Percentiles rank a stretch among this genome's conserved stretches.
phyloP scores from a whole-genome alignment of 2,888 invertebrate species.

The Calliopum simillimum region DNA sequence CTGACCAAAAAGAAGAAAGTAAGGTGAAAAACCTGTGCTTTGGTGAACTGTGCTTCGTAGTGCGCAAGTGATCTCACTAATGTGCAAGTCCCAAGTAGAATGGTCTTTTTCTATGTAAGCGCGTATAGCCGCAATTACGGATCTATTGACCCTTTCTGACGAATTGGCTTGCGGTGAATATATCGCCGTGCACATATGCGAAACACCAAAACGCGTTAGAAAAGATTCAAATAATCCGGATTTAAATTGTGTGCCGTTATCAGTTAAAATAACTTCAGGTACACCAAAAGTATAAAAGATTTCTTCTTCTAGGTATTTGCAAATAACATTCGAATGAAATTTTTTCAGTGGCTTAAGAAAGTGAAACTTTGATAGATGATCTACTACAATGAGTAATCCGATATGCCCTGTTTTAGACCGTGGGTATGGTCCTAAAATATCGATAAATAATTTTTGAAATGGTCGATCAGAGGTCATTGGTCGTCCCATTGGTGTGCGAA shows the following conservation, averaged over 20 bases:
- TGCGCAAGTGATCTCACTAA: constrained; percentile 35
- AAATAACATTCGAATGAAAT: constrained; percentile 18
- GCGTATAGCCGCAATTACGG: constrained; percentile 38
- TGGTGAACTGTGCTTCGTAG: constrained; percentile 28
- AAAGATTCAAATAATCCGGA: constrained; percentile 34
- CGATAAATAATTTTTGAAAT: constrained; percentile 10
- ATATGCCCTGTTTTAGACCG: constrained; percentile 10
- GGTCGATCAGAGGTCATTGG: constrained; percentile 13
- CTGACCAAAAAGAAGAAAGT: constrained; percentile 40
- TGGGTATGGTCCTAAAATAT: constrained; percentile 13
- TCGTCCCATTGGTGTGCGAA: constrained; percentile 1
- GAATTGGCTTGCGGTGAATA: constrained; percentile 41
- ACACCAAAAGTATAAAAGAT: constrained; percentile 41
- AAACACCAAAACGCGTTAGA: constrained; percentile 29
- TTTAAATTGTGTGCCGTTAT: constrained; percentile 41
- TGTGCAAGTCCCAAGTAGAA: constrained; percentile 35
- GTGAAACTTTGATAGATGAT: constrained; percentile 37
- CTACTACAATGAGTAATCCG: constrained; percentile 7
- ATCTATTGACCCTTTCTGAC: constrained; percentile 40
- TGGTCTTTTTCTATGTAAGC: constrained; percentile 38
- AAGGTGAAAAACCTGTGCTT: constrained; percentile 36
- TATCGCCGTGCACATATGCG: constrained; percentile 35
- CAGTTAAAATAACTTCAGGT: constrained; percentile 37
- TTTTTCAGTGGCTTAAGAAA: constrained; percentile 33
- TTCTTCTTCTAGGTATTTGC: constrained; percentile 27